A percentile compares a stretch with the other conserved stretches of the same genome.
Evolutionary conservation across 2,888 invertebrate species (phyloP).

Genomic region (Leptopilina drosophilae): DNA sequence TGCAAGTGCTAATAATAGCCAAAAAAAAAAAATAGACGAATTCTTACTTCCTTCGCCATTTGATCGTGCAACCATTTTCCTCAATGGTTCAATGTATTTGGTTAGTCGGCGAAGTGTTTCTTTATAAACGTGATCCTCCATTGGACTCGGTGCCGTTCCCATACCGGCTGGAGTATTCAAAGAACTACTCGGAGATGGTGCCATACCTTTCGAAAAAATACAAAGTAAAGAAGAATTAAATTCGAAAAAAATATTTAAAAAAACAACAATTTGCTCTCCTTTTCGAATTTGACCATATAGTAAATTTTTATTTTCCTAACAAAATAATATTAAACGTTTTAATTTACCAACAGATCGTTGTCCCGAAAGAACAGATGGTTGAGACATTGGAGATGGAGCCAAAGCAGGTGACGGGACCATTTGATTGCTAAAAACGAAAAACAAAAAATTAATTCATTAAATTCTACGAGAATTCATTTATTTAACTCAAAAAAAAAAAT

Average conservation of each 20-base stretch:
- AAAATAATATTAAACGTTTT: background rate
- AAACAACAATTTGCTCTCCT: no score
- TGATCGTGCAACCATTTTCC: conserved; percentile 89
- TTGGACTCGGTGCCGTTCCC: conserved; percentile 81
- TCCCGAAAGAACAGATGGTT: conserved; percentile 81
- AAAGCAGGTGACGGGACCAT: conserved; percentile 85
- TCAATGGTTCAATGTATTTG: conserved; percentile 95
- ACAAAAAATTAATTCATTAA: no score
- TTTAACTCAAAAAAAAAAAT: no score
- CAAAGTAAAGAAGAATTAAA: background rate
- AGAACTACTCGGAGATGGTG: conserved; percentile 89
- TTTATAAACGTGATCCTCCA: conserved; percentile 93
- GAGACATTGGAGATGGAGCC: conserved; percentile 84
- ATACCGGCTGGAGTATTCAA: conserved; percentile 86
- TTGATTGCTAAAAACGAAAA: conserved; percentile 75
- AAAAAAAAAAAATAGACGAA: conserved; percentile 10
- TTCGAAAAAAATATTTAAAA: background rate
- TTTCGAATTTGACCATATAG: no score
- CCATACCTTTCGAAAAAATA: conserved; percentile 77
- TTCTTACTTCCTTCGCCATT: conserved; percentile 83
- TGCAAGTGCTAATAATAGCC: background rate
- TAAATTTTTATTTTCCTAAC: no score
- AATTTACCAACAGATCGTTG: conserved; percentile 79
- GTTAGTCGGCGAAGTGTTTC: conserved; percentile 96
- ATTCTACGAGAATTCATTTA: no score